Evolutionary conservation across 2,888 invertebrate species (phyloP), one percentile per base, ranked within the genome.

Genomic region (Temnothorax ravouxi): DNA sequence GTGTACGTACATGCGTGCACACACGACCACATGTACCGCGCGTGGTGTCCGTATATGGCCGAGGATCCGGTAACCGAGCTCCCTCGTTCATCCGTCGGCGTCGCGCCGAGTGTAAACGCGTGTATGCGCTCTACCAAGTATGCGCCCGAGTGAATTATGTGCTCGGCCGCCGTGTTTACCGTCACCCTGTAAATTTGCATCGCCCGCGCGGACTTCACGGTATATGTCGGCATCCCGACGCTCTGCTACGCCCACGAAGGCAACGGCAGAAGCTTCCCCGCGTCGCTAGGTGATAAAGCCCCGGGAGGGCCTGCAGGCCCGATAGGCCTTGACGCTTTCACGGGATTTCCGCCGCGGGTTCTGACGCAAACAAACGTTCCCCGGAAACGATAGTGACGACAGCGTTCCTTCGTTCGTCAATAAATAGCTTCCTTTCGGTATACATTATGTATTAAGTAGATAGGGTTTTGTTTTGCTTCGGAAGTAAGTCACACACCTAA

Each of bases 101-200:
- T 67, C 66, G 56, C 59, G 83, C 54, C 79, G 77, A 76, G 77
- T 80, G 89, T 86, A 86, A 87, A 87, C 84, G 87, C 90, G 80
- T 86, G 86, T 89, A 89, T 83, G 76, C 87, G 82, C 82, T 72
- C 72, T 59, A 72, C 72, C 79, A 80, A 69, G 79, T 80, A 80
- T 80, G 79, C 79, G 85, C 69, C 56, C 83, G 88, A 88, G 91
- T 92, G 92, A 93, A 91, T 92, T 93, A 93, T 93, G 90, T 87
- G 88, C 87, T 86, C 86, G 88, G 89, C 88, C 91, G 85, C 86
- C 88, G 88, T 91, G 91, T 92, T 92, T 88, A 91, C 87, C 90
- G 90, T 89, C 92, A 92, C 92, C 90, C 92, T 87, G 92, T 93
- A 92, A 92, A 93, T 93, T 92, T 90, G 90, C 92, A 91, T 91